A percentile compares a stretch with the other conserved stretches of the same genome.
phyloP scores from a whole-genome alignment of 2,113 vertebrate genomes.

The Odocoileus hemionus region DNA sequence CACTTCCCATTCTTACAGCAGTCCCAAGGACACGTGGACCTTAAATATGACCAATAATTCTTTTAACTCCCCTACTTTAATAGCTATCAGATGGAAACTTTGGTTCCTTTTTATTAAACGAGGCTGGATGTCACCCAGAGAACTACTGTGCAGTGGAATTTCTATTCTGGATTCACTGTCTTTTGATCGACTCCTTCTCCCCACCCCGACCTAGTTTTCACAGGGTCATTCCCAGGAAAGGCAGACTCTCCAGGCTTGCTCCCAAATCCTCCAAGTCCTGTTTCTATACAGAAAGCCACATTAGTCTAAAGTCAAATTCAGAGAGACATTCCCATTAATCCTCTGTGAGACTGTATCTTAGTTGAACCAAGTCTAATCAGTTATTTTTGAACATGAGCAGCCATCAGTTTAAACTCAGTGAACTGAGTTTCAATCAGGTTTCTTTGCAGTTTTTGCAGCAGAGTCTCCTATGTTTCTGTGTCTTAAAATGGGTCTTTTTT shows the following conservation, averaged over 20 bases:
- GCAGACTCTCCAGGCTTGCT: not conserved
- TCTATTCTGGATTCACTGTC: slow-evolving; percentile 17
- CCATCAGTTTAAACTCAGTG: not conserved
- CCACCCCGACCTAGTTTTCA: not conserved
- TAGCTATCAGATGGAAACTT: slow-evolving; percentile 65
- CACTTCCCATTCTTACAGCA: not conserved
- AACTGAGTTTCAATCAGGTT: not conserved
- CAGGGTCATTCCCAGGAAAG: not conserved
- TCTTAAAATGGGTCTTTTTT: not conserved
- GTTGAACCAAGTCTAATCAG: not conserved
- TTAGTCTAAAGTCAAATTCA: not conserved
- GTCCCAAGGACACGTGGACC: not conserved
- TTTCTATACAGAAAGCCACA: not conserved
- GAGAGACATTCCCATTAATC: not conserved
- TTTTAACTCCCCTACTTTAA: slow-evolving; percentile 57
- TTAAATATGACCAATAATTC: slow-evolving; percentile 33
- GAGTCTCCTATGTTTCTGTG: not conserved
- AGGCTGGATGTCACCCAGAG: slow-evolving; percentile 46
- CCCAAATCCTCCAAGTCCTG: not conserved
- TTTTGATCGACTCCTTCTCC: not conserved
- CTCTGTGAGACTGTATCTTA: not conserved
- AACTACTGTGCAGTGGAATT: slow-evolving; percentile 56
- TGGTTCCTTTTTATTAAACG: slow-evolving; percentile 37
- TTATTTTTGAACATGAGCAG: not conserved
- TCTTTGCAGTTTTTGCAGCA: not conserved